Conservation (phyloP, 2,888 invertebrate genomes). For the Caenorhabditis doughertyi region DNA sequence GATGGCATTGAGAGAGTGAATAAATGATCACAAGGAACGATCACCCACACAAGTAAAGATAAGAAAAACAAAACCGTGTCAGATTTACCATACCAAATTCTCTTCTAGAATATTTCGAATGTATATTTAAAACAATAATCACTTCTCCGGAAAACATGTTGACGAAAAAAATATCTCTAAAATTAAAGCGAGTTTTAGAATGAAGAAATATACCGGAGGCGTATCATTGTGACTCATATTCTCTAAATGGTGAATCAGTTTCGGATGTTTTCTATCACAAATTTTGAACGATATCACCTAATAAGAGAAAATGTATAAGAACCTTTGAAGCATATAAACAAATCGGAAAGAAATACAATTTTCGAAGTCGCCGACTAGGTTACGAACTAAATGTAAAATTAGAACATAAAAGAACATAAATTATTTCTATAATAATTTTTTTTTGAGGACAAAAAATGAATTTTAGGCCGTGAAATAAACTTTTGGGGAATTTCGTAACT, state of each 20-base stretch:
- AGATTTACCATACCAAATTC: not conserved
- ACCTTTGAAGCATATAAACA: too few relatives aligned
- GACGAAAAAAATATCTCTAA: not conserved
- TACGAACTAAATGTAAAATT: too few relatives aligned
- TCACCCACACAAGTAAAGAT: constrained; percentile 33
- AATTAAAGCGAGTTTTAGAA: not conserved
- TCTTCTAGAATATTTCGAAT: not conserved
- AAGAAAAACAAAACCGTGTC: not conserved
- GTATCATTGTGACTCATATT: too few relatives aligned
- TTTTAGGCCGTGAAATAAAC: constrained; percentile 35
- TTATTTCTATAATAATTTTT: too few relatives aligned
- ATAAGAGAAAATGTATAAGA: too few relatives aligned
- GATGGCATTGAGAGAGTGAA: constrained; percentile 40
- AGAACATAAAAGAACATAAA: not conserved
- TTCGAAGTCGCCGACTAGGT: too few relatives aligned
- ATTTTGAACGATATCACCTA: too few relatives aligned
- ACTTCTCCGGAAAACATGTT: not conserved
- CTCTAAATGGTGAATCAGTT: too few relatives aligned
- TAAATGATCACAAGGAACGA: constrained; percentile 50
- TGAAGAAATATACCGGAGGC: too few relatives aligned
- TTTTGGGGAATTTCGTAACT: constrained; percentile 49
- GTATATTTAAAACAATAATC: too few relatives aligned
- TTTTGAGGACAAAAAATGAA: constrained; percentile 4
- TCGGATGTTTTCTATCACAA: too few relatives aligned
- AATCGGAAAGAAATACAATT: too few relatives aligned